Evolutionary conservation across 1,140 invertebrate species (phyloP).

Genomic region (Diorhabda sublineata): DNA sequence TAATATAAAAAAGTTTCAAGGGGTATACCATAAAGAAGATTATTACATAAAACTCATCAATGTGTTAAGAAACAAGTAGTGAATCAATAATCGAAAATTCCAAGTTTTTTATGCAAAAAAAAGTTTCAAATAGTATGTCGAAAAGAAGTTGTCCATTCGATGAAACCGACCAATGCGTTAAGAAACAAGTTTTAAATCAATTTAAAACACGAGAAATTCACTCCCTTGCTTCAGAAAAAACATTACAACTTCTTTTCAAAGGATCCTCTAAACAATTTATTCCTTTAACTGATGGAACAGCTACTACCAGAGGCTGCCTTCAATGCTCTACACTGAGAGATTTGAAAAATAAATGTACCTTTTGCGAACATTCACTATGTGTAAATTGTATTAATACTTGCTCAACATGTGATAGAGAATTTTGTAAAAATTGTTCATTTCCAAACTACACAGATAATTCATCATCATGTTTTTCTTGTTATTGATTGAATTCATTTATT

Average conservation of each 20-base stretch:
- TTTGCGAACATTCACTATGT: slow-evolving; percentile 16
- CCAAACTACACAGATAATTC: slow-evolving; percentile 2
- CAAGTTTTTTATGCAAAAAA: background rate
- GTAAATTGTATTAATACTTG: slow-evolving; percentile 7
- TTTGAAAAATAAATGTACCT: slow-evolving; percentile 12
- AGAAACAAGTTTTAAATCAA: slow-evolving; percentile 8
- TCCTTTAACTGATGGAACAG: background rate
- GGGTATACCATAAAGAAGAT: no score
- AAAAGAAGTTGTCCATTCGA: slow-evolving; percentile 15
- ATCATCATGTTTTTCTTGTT: slow-evolving; percentile 17
- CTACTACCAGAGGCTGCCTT: background rate
- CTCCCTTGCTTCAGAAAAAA: slow-evolving; percentile 14
- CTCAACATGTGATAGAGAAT: slow-evolving; percentile 11
- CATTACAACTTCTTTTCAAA: slow-evolving; percentile 13
- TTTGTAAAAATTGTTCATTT: slow-evolving; percentile 20
- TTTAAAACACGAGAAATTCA: slow-evolving; percentile 8
- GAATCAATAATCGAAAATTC: no score
- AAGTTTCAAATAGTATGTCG: slow-evolving; percentile 8
- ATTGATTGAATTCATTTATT: background rate
- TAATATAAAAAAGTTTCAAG: no score
- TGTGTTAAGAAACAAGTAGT: no score
- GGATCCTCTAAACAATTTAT: slow-evolving; percentile 14
- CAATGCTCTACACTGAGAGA: slow-evolving; percentile 10
- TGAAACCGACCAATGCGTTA: slow-evolving; percentile 8
- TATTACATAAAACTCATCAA: no score